Evolutionary conservation across 2,113 vertebrate genomes (phyloP).

Genomic region (Lepus americanus): DNA sequence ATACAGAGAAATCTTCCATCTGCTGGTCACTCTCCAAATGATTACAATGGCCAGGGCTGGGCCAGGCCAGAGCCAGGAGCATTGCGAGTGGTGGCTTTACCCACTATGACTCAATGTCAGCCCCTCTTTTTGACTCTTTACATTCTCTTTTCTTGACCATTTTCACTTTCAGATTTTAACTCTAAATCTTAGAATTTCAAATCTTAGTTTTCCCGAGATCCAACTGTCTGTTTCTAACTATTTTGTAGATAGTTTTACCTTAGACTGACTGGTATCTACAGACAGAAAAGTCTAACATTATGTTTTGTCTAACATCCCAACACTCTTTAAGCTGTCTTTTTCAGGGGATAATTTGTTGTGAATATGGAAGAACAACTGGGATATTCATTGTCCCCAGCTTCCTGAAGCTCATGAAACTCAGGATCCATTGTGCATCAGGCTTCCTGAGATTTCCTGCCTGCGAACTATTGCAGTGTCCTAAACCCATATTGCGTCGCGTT

Average conservation of each 20-base stretch:
- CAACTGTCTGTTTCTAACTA: background rate
- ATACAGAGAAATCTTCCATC: too few species aligned
- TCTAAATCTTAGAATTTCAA: background rate
- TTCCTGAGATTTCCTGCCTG: background rate
- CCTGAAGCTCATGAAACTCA: background rate
- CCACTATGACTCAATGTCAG: too few species aligned
- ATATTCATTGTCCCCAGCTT: background rate
- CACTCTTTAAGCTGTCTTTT: background rate
- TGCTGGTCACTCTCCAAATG: too few species aligned
- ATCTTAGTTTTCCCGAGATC: slow-evolving; percentile 18
- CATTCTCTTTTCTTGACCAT: background rate
- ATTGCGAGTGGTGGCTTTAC: too few species aligned
- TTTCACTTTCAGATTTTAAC: slow-evolving; percentile 22
- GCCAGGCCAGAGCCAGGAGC: too few species aligned
- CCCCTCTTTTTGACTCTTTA: background rate
- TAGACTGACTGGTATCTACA: background rate
- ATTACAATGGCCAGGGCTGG: too few species aligned
- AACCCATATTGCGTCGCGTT: background rate
- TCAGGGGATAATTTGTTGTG: background rate
- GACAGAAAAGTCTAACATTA: background rate
- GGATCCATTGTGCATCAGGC: background rate
- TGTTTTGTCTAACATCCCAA: background rate
- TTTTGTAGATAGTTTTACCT: slow-evolving; percentile 37
- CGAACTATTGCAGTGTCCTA: background rate
- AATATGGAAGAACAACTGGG: background rate